Evolutionary conservation across 2,113 vertebrate genomes (phyloP).

Genomic region (Laticauda colubrina): DNA sequence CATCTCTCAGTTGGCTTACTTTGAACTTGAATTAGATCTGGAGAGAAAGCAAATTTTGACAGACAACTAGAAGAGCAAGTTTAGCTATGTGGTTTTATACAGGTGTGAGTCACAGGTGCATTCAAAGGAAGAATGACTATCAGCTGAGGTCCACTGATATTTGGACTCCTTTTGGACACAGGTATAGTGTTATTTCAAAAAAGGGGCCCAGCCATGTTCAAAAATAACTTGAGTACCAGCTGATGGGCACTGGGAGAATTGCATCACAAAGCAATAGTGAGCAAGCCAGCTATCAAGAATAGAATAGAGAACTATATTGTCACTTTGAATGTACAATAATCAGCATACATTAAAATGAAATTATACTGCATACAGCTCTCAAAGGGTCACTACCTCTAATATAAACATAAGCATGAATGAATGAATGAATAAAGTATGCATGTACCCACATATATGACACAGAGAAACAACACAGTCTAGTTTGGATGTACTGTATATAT

Average conservation of each 20-base stretch:
- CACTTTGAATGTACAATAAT: no score
- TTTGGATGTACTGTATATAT: no score
- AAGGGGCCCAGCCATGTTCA: neutral
- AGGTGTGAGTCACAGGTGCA: neutral
- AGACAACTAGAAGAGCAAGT: neutral
- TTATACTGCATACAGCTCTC: no score
- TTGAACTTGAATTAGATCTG: neutral
- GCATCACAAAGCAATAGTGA: neutral
- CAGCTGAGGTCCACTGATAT: neutral
- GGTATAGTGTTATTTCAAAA: neutral
- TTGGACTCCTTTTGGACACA: neutral
- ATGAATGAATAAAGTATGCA: no score
- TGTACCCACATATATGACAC: no score
- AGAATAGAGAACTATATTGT: no score
- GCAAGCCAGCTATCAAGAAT: neutral
- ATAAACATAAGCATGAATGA: no score
- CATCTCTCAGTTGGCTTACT: neutral
- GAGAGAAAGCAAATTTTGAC: neutral
- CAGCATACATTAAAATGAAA: no score
- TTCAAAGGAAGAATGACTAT: neutral
- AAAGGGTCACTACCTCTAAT: no score
- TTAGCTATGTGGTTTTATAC: neutral
- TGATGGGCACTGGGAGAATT: neutral
- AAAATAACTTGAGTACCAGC: neutral
- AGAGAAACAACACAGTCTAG: no score